Evolutionary conservation across 1,140 invertebrate species (phyloP), one percentile per base, ranked within the genome.

Genomic region (Lordiphosa mommai): DNA sequence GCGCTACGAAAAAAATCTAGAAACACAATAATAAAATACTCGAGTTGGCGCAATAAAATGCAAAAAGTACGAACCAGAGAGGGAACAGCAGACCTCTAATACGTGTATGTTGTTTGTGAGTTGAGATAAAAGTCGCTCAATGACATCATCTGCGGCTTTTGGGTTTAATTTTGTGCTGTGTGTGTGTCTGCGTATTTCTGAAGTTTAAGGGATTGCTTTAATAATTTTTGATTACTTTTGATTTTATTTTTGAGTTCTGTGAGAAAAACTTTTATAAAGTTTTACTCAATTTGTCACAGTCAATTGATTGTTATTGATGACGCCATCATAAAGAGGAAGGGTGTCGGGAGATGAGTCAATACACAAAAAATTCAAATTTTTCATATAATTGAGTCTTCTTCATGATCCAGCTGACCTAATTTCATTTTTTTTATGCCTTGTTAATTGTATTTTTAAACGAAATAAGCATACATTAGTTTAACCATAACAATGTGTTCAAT

Each of bases 291-390:
- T 82, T 80, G 76, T 80, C 76, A 80, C 77, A 82, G 77, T 29
- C 76, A 80, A 80, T 80, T 80, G 76, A 80, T 76, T 76, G 61
- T 67, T 80, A 82, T 80, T 82, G 71, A 63, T 82, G 77, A 82
- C 59, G 73, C 49, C 63, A 77, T 63, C 59, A 41, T 20, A 32
- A 38, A 13, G 13, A 60, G 41, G 36, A 36, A 61, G 52, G 57
- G 53, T 63, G 29, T 46, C 46, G 9, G 32, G 32, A 38, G 34
- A 66, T 73, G 70, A 70, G 50, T 70, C 50, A 61, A 56, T 14
- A 7, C 7, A 40, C 33, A 34, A 37, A 49, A 32, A 32, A 20
- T 36, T 36, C 30, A 44, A 14, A 65, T 59, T 52, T 52, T 34
- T 59, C 13, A 67, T 49, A 49, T 52, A 79, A 79, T 72, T 41